Percentiles rank a stretch among this genome's conserved stretches.
Evolutionary conservation across 2,113 vertebrate genomes (phyloP).

Genomic region (Pteruthius melanotis): DNA sequence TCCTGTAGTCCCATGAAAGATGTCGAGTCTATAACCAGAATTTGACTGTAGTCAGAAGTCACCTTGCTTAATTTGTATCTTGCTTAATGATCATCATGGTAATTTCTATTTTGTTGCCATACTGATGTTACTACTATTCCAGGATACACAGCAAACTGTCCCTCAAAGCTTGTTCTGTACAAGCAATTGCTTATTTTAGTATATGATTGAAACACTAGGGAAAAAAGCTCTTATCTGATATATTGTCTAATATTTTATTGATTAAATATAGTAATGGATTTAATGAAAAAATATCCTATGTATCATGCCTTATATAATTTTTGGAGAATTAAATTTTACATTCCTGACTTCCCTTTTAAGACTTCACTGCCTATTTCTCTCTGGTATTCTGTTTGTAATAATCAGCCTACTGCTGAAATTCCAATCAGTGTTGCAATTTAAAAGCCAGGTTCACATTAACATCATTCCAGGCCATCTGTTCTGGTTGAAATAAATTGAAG

Average conservation of each 20-base stretch:
- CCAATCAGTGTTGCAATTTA: background rate
- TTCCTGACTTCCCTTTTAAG: background rate
- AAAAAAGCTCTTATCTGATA: background rate
- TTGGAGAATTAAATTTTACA: background rate
- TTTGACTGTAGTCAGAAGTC: background rate
- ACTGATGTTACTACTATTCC: background rate
- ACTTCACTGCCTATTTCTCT: background rate
- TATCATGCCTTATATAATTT: background rate
- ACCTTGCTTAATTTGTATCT: background rate
- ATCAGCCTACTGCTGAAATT: conserved; percentile 11
- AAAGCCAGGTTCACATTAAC: conserved; percentile 10
- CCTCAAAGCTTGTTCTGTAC: background rate
- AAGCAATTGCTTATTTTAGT: background rate
- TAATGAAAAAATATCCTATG: background rate
- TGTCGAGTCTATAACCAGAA: background rate
- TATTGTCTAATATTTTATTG: background rate
- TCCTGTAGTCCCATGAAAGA: background rate
- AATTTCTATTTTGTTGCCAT: background rate
- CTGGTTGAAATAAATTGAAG: conserved; percentile 20
- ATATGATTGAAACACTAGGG: background rate
- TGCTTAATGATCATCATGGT: background rate
- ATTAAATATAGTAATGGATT: background rate
- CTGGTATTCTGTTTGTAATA: background rate
- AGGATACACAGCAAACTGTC: background rate
- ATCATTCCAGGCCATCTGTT: conserved; percentile 30